phyloP scores from a whole-genome alignment of 2,113 vertebrate species.

The Corythornis madagascariensis region DNA sequence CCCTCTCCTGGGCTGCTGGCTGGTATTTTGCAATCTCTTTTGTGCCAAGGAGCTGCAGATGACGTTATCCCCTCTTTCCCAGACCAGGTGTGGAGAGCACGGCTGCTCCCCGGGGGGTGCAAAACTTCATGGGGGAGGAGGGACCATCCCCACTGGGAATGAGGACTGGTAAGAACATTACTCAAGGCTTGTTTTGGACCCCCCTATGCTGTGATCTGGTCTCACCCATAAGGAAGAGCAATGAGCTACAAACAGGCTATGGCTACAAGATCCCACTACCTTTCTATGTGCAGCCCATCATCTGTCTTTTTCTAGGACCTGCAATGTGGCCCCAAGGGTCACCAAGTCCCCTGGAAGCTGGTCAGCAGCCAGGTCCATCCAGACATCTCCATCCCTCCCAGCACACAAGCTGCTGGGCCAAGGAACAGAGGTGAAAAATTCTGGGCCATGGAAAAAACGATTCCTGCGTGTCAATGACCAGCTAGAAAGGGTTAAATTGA shows the following conservation, averaged over 20 bases:
- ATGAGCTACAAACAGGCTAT: neutral
- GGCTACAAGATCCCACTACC: neutral
- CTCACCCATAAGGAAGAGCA: neutral
- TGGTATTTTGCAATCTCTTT: neutral
- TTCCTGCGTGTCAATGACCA: neutral
- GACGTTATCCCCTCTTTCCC: constrained; percentile 28
- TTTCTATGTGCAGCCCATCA: neutral
- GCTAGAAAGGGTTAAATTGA: neutral
- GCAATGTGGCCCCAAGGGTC: no score
- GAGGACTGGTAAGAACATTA: neutral
- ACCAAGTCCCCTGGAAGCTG: neutral
- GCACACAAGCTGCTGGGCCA: fast-evolving
- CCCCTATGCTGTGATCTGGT: neutral
- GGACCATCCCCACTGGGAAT: neutral
- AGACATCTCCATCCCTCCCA: neutral
- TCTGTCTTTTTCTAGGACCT: neutral
- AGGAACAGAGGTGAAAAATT: neutral
- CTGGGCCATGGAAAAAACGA: no score
- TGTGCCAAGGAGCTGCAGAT: neutral
- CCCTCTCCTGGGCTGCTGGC: constrained; percentile 1
- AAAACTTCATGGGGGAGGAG: neutral
- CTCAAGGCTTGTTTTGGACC: neutral
- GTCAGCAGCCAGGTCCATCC: neutral
- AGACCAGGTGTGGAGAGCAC: neutral
- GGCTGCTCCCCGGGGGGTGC: neutral